Percentiles rank a stretch among this genome's conserved stretches.
Conservation (phyloP, 2,888 invertebrate species). For the Drosophila anomelani region DNA sequence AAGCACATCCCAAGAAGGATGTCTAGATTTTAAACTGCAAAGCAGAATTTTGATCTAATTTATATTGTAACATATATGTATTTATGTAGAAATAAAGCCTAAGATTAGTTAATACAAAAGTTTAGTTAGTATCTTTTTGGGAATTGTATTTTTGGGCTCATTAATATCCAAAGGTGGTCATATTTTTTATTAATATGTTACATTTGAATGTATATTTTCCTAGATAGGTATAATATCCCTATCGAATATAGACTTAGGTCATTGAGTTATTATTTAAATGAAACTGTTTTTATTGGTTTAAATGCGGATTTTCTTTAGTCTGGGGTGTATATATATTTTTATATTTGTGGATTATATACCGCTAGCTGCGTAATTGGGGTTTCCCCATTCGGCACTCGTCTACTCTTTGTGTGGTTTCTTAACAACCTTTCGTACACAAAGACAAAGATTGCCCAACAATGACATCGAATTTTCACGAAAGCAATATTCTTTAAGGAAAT, state of each 20-base stretch:
- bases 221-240: too few relatives aligned
- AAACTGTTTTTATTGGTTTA: not conserved
- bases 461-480: not conserved
- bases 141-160: too few relatives aligned
- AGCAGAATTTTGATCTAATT: conserved; percentile 57
- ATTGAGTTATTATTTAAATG: too few relatives aligned
- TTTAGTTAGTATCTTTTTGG: too few relatives aligned
- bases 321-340: not conserved
- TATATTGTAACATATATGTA: conserved; percentile 45
- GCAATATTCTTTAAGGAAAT: not conserved
- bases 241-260: too few relatives aligned
- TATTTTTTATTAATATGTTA: too few relatives aligned
- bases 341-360: not conserved
- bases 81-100: conserved; percentile 35
- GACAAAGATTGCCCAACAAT: not conserved
- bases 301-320: not conserved
- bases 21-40: conserved; percentile 45
- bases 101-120: not conserved
- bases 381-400: not conserved
- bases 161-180: not conserved
- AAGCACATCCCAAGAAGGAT: conserved; percentile 60
- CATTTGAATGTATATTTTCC: not conserved
- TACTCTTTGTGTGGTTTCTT: not conserved
- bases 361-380: not conserved
- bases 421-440: not conserved